Evolutionary conservation across 2,113 vertebrate species (phyloP).

Genomic region (Desmodus rotundus): DNA sequence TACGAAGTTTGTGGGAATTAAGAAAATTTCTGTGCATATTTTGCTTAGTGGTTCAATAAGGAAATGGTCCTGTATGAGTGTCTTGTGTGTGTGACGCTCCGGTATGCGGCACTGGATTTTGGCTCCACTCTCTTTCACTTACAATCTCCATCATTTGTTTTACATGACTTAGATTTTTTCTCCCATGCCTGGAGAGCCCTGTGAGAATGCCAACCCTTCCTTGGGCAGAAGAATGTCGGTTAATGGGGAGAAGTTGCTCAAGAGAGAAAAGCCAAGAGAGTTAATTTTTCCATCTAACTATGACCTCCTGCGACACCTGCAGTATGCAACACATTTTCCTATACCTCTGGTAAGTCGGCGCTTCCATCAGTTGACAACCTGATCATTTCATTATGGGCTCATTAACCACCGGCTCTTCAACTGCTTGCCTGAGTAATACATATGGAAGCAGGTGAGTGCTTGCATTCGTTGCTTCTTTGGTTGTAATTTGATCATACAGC

Average conservation of each 20-base stretch:
- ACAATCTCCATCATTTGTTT: conserved; percentile 74
- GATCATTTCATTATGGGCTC: neutral
- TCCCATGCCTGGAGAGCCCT: conserved; percentile 79
- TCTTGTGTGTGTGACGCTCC: neutral
- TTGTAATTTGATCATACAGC: neutral
- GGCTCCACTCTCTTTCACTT: conserved; percentile 34
- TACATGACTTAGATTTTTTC: conserved; percentile 83
- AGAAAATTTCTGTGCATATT: neutral
- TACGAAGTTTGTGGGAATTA: neutral
- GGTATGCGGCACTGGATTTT: neutral
- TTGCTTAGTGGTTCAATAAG: neutral
- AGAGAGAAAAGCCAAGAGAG: conserved; percentile 77
- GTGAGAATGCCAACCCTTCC: conserved; percentile 75
- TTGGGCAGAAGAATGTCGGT: conserved; percentile 76
- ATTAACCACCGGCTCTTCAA: rapidly evolving
- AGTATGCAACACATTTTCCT: conserved; percentile 82
- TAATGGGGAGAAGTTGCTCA: conserved; percentile 77
- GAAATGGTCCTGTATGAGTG: neutral
- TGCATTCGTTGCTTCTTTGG: neutral
- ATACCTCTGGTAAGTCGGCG: conserved; percentile 78
- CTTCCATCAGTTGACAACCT: neutral
- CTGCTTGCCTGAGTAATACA: neutral
- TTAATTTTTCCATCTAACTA: conserved; percentile 83
- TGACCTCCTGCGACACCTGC: conserved; percentile 81
- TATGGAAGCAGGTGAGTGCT: neutral